These are phyloP conservation scores for Notodonta dromedarius DNA, from an alignment of 2,888 invertebrate species.

Conservation along the genomic window DNA sequence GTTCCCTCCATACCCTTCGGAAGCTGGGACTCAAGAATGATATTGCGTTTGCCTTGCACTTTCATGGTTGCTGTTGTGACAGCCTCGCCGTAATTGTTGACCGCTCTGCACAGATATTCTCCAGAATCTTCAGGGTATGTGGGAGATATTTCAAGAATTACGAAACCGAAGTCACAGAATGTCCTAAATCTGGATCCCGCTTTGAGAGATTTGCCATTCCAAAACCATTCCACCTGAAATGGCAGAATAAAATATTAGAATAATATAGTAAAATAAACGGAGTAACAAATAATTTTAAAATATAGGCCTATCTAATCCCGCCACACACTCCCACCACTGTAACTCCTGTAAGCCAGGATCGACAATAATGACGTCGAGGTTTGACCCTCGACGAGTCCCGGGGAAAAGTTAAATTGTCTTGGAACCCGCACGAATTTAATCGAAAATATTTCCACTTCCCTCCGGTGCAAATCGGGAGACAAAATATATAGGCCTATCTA, in stretches of 20 bases:
- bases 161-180: constrained; percentile 99
- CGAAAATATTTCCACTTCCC: too few relatives aligned
- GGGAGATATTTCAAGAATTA: constrained; percentile 98
- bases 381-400: too few relatives aligned
- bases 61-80: constrained; percentile 95
- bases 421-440: too few relatives aligned
- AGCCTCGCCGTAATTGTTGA: constrained; percentile 95
- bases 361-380: too few relatives aligned
- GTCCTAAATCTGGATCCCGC: constrained; percentile 97
- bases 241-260: neutral
- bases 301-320: too few relatives aligned
- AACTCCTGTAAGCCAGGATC: too few relatives aligned
- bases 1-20: constrained; percentile 97
- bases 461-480: too few relatives aligned
- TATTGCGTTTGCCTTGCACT: constrained; percentile 95
- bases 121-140: constrained; percentile 98
- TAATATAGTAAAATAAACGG: too few relatives aligned
- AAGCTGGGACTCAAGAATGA: constrained; percentile 95
- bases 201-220: constrained; percentile 95
- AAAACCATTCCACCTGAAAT: constrained; percentile 94
- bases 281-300: neutral
- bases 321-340: too few relatives aligned
- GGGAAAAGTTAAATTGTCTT: too few relatives aligned
- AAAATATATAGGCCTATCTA: too few relatives aligned
- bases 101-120: constrained; percentile 94